Base-by-base conservation (phyloP, 1,140 invertebrate genomes). In the Micrasema minimum region DNA sequence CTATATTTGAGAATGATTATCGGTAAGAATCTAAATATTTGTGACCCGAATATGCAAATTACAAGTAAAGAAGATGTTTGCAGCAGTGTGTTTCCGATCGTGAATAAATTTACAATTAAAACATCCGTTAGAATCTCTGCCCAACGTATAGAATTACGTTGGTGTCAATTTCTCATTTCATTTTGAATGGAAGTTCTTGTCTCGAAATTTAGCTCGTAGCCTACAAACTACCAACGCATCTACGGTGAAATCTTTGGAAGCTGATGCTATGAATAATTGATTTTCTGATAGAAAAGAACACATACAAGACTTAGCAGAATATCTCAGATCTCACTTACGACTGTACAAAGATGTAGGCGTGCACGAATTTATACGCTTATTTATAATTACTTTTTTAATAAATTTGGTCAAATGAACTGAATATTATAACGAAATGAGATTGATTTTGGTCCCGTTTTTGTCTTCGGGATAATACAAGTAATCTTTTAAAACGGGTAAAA, bases 61-160 rank as follows among this genome's bases (percentile, higher is more conserved):
- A 59, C 26, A 59, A 59, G 20, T 31, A 41, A 59, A 59, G n/a
- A 41, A 18, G 18, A 10, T 41, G 37, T 41, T 41, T 14, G n/a
- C n/a, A n/a, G n/a, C n/a, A 59, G 37, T 35, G 37, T 22, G 14
- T 31, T 59, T 59, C 55, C 55, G 55, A 20, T 59, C 55, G 55
- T 64, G 59, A 64, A 64, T 64, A 64, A 64, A 64, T 64, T 64
- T 64, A 46, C 43, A 64, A 64, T 64, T 64, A 64, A 64, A 64
- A 46, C 11, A 26, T 14, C 59, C 59, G 59, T 64, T 64, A 64
- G 43, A 46, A 64, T 64, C 46, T 41, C 38, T 46, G 22, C 46
- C 59, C 45, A 38, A 55, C 55, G 37, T 41, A 41, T 12, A 12
- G 37, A 59, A 9, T 41, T 31, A 55, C 26, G 51, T 14, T 23